Base-by-base conservation (phyloP, 2,888 invertebrate genomes). In the Ennomos erosarius region DNA sequence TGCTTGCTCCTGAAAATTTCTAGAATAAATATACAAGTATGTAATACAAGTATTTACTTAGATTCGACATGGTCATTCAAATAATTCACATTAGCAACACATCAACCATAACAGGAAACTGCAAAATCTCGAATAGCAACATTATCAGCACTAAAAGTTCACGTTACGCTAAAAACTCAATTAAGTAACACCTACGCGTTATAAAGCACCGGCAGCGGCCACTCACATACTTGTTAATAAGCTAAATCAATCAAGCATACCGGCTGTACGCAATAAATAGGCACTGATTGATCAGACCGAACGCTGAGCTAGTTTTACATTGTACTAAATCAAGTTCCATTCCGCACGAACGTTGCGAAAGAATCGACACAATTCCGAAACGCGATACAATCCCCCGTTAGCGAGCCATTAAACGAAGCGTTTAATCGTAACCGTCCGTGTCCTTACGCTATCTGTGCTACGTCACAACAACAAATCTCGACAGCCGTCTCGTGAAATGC, bases 391-490 rank as follows among this genome's bases (percentile, higher is more conserved):
- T 33, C 38, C 45, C 26, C 64, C 40, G 59, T 54, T 54, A 59
- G 61, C 51, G 42, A 40, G 36, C 57, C 57, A 57, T 46, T 40
- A 58, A 52, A 58, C 47, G 37, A 52, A 57, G 42, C 51, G 26
- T 33, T 46, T 38, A 51, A 55, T 43, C 46, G 55, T 62, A 59
- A 57, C 37, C 49, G 53, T 53, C 59, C 53, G 69, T 73, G 73
- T 76, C 76, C 76, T 78, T 74, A 69, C 68, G 70, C 73, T 77
- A 80, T 80, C 75, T 74, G 58, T 61, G 33, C 65, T 70, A 82
- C 82, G 85, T 86, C 84, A 88, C 80, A 72, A 86, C 82, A 89
- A 88, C 83, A 90, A 91, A 91, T 91, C 91, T 85, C 82, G 76
- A 80, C 82, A 75, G 73, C 76, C 75, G 77, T 75, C 75, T 76